Evolutionary conservation across 2,113 vertebrate species (phyloP).

Genomic region (Synchiropus splendidus): DNA sequence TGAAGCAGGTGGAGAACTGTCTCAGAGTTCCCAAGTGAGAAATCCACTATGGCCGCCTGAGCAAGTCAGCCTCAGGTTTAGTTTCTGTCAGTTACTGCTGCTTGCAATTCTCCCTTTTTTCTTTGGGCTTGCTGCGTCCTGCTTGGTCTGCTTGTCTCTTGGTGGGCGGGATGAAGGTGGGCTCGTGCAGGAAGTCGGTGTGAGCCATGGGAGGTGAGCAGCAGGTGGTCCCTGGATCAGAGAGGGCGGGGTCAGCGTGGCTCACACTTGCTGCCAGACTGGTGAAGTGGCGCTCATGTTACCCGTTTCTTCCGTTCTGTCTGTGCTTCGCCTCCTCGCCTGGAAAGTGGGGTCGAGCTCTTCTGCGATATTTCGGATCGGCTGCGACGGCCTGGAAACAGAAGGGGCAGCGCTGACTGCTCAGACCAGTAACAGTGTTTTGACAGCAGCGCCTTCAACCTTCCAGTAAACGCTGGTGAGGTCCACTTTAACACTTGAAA

Average conservation of each 20-base stretch:
- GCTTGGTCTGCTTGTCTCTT: constrained; percentile 66
- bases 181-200: constrained; percentile 52
- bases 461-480: no score
- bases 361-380: constrained; percentile 63
- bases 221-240: constrained; percentile 9
- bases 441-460: no score
- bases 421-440: no score
- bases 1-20: no score
- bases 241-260: constrained; percentile 2
- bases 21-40: no score
- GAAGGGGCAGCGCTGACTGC: no score
- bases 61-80: constrained; percentile 1
- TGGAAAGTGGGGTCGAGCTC: constrained; percentile 72
- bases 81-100: constrained; percentile 52
- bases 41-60: no score
- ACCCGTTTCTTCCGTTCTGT: constrained; percentile 31
- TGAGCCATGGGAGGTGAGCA: constrained; percentile 26
- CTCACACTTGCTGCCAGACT: constrained; percentile 2
- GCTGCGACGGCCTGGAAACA: constrained; percentile 34
- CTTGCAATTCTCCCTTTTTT: constrained; percentile 72
- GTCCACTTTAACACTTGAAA: no score
- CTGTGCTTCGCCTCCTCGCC: constrained; percentile 29
- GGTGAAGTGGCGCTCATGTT: background rate
- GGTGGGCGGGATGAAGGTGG: constrained; percentile 67
- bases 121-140: constrained; percentile 60